A percentile compares a stretch with the other conserved stretches of the same genome.
These are phyloP conservation scores for Syngnathus acus DNA, from an alignment of 2,797 vertebrate genomes.

Conservation along the genomic window DNA sequence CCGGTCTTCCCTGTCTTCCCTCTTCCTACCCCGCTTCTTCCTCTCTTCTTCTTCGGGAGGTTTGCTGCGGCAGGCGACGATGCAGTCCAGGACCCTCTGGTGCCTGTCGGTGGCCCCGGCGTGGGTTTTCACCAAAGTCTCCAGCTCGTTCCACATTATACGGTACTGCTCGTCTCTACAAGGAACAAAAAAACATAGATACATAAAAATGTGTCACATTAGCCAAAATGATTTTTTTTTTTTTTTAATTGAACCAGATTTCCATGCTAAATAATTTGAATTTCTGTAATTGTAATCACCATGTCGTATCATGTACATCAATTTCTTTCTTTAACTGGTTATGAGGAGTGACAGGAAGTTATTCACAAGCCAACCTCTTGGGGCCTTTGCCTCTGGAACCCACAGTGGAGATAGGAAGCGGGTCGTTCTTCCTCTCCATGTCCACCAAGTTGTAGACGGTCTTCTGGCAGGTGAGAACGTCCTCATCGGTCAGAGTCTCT, in stretches of 20 bases:
- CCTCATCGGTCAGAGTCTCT: slow-evolving; percentile 89
- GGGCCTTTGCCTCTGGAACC: slow-evolving; percentile 97
- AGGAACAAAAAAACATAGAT: neutral
- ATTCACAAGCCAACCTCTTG: slow-evolving; percentile 76
- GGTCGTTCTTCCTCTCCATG: slow-evolving; percentile 98
- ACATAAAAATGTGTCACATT: no score
- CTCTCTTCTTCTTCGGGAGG: slow-evolving; percentile 94
- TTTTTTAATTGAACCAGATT: no score
- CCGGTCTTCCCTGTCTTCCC: slow-evolving; percentile 93
- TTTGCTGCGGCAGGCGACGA: slow-evolving; percentile 92
- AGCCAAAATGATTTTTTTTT: no score
- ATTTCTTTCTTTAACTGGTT: no score
- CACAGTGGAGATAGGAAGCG: slow-evolving; percentile 93
- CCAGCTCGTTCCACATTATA: slow-evolving; percentile 99
- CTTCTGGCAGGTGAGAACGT: slow-evolving; percentile 96
- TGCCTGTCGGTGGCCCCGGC: slow-evolving; percentile 84
- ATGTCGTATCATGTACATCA: no score
- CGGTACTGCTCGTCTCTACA: slow-evolving; percentile 93
- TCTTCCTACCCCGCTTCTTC: slow-evolving; percentile 94
- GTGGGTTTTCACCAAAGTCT: slow-evolving; percentile 91
- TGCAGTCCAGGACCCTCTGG: slow-evolving; percentile 89
- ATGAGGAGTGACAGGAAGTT: neutral
- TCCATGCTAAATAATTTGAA: no score
- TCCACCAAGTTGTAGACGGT: slow-evolving; percentile 96
- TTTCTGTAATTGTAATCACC: no score